Evolutionary conservation across 2,797 vertebrate genomes (phyloP).

Genomic region (Ammospiza maritima): DNA sequence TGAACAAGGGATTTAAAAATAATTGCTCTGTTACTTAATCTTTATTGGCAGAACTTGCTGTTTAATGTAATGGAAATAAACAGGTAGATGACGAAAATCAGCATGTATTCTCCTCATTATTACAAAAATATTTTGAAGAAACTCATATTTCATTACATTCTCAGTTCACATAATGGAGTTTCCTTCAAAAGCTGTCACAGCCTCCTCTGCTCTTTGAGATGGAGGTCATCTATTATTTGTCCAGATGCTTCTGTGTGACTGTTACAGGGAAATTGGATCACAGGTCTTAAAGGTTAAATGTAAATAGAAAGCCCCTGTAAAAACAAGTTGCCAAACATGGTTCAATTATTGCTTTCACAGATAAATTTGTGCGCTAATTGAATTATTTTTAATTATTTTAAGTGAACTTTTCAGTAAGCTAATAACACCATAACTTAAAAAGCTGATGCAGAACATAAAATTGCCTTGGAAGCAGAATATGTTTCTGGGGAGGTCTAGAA

Average conservation of each 20-base stretch:
- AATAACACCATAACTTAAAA: not conserved
- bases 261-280: not conserved
- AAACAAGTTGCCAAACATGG: not conserved
- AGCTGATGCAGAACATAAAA: not conserved
- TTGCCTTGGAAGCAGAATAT: not conserved
- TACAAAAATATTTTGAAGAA: not conserved
- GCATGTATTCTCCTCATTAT: not conserved
- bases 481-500: not conserved
- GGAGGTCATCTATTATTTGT: not conserved
- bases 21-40: not conserved
- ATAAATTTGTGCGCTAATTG: not conserved
- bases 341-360: not conserved
- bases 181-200: not conserved
- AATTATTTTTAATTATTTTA: not conserved
- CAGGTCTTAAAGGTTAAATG: not conserved
- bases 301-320: not conserved
- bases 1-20: not conserved
- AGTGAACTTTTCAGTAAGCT: not conserved
- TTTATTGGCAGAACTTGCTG: not conserved
- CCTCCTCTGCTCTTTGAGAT: not conserved
- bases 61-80: not conserved
- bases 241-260: not conserved
- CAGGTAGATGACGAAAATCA: not conserved
- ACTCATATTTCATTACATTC: not conserved
- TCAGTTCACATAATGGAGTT: not conserved